These are phyloP conservation scores for Xestia ashworthii DNA, from an alignment of 2,888 invertebrate genomes.

Conservation along the genomic window DNA sequence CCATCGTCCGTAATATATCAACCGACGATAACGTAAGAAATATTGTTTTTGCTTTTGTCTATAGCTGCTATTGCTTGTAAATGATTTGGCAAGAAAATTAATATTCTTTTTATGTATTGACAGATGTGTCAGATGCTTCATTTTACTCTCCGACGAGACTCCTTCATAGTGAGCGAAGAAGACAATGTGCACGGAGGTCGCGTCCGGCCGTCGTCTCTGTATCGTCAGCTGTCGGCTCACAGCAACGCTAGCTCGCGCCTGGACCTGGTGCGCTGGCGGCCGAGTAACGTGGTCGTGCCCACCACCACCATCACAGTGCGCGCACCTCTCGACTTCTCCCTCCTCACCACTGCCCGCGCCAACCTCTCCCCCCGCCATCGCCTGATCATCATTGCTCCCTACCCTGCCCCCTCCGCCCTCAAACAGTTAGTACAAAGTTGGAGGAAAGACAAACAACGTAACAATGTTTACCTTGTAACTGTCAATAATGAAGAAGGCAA, in stretches of 20 bases:
- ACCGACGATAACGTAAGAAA: constrained; percentile 60
- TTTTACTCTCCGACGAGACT: constrained; percentile 41
- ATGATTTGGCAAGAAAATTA: background rate
- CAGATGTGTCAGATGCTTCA: constrained; percentile 54
- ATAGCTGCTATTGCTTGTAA: background rate
- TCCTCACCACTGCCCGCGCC: constrained; percentile 36
- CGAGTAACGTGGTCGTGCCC: constrained; percentile 21
- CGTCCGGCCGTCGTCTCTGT: constrained; percentile 44
- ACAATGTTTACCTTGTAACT: constrained; percentile 72
- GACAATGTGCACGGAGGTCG: constrained; percentile 35
- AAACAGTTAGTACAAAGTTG: constrained; percentile 69
- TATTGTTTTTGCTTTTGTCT: background rate
- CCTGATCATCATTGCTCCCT: constrained; percentile 49
- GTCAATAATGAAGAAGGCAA: constrained; percentile 69
- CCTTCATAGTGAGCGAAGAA: constrained; percentile 60
- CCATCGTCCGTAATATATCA: constrained; percentile 62
- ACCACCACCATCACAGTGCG: constrained; percentile 58
- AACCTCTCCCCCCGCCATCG: constrained; percentile 40
- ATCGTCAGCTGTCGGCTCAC: constrained; percentile 46
- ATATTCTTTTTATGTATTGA: background rate
- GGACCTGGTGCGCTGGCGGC: constrained; percentile 60
- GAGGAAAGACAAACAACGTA: constrained; percentile 68
- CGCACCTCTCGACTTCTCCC: constrained; percentile 30
- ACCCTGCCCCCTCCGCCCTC: constrained; percentile 49
- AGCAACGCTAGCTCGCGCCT: constrained; percentile 24